These are phyloP conservation scores for Triplophysa bombifrons DNA, from an alignment of 2,797 vertebrate species.

Conservation along the genomic window DNA sequence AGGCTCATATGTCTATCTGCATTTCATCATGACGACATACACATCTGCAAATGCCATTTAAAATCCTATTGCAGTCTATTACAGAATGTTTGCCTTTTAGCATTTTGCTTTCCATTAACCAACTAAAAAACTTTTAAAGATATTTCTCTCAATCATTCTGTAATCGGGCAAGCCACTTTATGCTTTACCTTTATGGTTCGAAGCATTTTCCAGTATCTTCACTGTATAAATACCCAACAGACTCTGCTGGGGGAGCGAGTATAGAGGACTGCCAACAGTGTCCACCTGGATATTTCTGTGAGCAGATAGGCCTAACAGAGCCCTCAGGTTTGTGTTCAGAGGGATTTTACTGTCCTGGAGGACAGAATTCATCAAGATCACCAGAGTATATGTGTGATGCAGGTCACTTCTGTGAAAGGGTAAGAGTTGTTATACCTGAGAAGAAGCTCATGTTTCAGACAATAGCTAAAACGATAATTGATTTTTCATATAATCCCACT, in stretches of 20 bases:
- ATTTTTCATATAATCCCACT: too few relatives aligned
- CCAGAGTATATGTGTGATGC: constrained; percentile 69
- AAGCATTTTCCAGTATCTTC: not conserved
- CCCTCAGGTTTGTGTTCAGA: constrained; percentile 79
- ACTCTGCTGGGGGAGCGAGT: constrained; percentile 72
- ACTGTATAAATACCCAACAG: constrained; percentile 55
- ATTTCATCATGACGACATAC: not conserved
- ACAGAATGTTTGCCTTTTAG: not conserved
- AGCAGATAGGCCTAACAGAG: constrained; percentile 66
- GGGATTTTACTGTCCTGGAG: constrained; percentile 84
- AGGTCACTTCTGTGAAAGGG: constrained; percentile 78
- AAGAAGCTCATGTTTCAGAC: too few relatives aligned
- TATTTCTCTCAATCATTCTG: not conserved
- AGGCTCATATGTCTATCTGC: not conserved
- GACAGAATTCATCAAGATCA: constrained; percentile 73
- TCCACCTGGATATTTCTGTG: constrained; percentile 74
- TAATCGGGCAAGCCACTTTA: not conserved
- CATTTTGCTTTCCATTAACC: not conserved
- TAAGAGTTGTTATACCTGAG: constrained; percentile 38
- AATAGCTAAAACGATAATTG: too few relatives aligned
- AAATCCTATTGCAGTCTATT: not conserved
- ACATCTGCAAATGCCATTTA: not conserved
- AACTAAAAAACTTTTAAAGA: constrained; percentile 1
- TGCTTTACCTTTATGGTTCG: not conserved
- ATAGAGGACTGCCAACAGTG: constrained; percentile 80